A percentile compares a stretch with the other conserved stretches of the same genome.
These are phyloP conservation scores for Zosterops japonicus DNA, from an alignment of 2,113 vertebrate genomes.

Conservation along the genomic window DNA sequence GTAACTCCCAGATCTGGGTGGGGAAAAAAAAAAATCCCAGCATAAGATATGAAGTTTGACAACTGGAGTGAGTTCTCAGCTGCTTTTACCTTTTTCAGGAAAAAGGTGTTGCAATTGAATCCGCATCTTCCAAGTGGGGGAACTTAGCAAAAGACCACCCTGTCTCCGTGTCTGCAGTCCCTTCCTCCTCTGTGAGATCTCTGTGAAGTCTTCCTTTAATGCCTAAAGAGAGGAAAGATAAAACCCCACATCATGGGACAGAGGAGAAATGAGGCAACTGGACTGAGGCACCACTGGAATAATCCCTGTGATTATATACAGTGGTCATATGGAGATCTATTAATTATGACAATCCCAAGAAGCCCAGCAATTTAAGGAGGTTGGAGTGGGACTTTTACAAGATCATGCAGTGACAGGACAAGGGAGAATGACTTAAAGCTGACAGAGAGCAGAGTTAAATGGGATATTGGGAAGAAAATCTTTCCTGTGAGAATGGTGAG, in stretches of 20 bases:
- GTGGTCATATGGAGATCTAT: not conserved
- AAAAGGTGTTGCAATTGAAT: not conserved
- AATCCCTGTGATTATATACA: not conserved
- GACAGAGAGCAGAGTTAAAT: not conserved
- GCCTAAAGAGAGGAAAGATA: not conserved
- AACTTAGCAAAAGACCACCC: not conserved
- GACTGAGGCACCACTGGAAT: not conserved
- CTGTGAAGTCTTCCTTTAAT: not conserved
- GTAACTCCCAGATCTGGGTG: not conserved
- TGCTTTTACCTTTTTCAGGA: not conserved
- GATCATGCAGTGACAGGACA: not conserved
- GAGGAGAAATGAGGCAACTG: not conserved
- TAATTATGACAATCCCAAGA: not conserved
- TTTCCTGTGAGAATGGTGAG: accelerated
- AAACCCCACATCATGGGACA: not conserved
- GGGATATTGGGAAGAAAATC: not conserved
- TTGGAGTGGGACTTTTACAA: not conserved
- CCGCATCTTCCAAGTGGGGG: not conserved
- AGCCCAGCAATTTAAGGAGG: not conserved
- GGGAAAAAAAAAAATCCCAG: not conserved
- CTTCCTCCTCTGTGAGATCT: not conserved
- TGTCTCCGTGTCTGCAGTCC: not conserved
- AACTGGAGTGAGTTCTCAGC: not conserved
- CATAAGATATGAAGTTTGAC: not conserved
- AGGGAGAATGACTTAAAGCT: not conserved